Conservation (phyloP, 2,113 vertebrate species). For the Arizona elegans region DNA sequence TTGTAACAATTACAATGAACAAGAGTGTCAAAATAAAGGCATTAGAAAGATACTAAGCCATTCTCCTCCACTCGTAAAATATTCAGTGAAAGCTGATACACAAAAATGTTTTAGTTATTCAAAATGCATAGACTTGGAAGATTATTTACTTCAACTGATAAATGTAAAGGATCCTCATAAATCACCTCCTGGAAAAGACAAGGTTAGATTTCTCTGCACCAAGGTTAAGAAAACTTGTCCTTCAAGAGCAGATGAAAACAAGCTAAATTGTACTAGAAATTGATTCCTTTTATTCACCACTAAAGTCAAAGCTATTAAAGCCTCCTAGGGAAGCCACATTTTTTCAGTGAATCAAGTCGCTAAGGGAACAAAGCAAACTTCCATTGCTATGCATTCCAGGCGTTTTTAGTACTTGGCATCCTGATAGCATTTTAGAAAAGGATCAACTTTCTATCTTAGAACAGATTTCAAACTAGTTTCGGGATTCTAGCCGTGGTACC, state of each 20-base stretch:
- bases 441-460: slow-evolving; percentile 44
- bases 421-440: slow-evolving; percentile 67
- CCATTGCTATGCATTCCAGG: slow-evolving; percentile 89
- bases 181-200: slow-evolving; percentile 61
- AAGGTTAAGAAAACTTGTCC: slow-evolving; percentile 73
- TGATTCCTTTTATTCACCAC: slow-evolving; percentile 68
- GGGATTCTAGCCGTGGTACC: slow-evolving; percentile 41
- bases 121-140: slow-evolving; percentile 47
- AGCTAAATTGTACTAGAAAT: slow-evolving; percentile 59
- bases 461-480: slow-evolving; percentile 43
- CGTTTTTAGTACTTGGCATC: slow-evolving; percentile 91
- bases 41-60: slow-evolving; percentile 51
- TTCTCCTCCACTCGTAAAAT: slow-evolving; percentile 38
- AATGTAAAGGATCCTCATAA: slow-evolving; percentile 60
- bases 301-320: slow-evolving; percentile 71
- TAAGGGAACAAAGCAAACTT: slow-evolving; percentile 94
- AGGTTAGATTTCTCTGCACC: slow-evolving; percentile 56
- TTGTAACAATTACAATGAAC: slow-evolving; percentile 28
- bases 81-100: slow-evolving; percentile 54
- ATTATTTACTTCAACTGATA: slow-evolving; percentile 58
- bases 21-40: slow-evolving; percentile 62
- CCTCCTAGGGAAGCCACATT: slow-evolving; percentile 74
- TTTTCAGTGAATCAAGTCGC: slow-evolving; percentile 84
- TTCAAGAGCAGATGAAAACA: slow-evolving; percentile 75
- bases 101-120: slow-evolving; percentile 39